Base-by-base conservation (phyloP, 1,140 invertebrate genomes). In the Cotesia typhae region DNA sequence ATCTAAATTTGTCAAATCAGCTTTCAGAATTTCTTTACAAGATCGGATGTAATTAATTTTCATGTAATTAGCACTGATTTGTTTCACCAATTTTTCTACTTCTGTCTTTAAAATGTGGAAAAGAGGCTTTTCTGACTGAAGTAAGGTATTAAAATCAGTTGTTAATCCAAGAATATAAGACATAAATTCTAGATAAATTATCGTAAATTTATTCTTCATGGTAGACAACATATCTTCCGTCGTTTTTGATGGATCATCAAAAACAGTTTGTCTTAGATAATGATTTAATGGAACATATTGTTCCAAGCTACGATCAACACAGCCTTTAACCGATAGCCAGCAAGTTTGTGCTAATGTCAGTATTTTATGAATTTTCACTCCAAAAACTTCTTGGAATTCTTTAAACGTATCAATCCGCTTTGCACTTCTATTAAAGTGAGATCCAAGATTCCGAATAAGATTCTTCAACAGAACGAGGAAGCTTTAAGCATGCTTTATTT, bases 241-340 rank as follows among this genome's bases (percentile, higher is more conserved):
- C n/a, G 76, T 82, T 36, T 79, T 78, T 38, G 79, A 85, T 59
- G 78, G 82, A 76, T 84, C 83, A 28, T 74, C 65, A 73, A 82
- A 78, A 28, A 77, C 74, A 36, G 28, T 68, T 6, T 74, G 76
- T 72, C 67, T 35, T 78, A 55, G 85, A 80, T 74, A 83, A 87
- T 35, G 71, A 65, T 52, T 79, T 76, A 17, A 86, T 69, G 59
- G 79, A 72, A 51, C 72, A 67, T 47, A 73, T 59, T 85, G 82
- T 65, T 84, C 78, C 17, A 84, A 70, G n/a, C 82, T 67, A 65
- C 82, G 68, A 67, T 82, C 73, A 3, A 85, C 81, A 79, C 81
- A 83, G 36, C 71, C 66, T 72, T 85, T 75, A 36, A 84, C 41
- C 4, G 85, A 84, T 10, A 85, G 72, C 82, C 80, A 87, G 37